Evolutionary conservation across 2,888 invertebrate species (phyloP), one percentile per base, ranked within the genome.

Genomic region (Hybos culiciformis): DNA sequence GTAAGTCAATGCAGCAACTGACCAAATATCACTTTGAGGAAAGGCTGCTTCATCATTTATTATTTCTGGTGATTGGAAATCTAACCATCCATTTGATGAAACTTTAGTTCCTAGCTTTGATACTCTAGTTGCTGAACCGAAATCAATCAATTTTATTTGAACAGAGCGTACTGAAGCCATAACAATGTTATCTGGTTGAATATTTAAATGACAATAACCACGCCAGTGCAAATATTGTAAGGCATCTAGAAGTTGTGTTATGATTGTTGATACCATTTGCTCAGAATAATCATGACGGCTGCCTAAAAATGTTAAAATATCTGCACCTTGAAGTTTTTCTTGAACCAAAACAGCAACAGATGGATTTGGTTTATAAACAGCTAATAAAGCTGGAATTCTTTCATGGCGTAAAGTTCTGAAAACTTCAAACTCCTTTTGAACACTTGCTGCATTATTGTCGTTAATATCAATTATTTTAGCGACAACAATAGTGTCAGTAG

Each of bases 211-310:
- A 53, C 85, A 84, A 52, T 80, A 78, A 3, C 92, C 92, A 55
- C 88, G 75, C 85, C 93, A 93, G 65, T 97, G 96, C 32, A 98
- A 70, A 64, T 93, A 97, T 66, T 94, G 93, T 1, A 96, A 69
- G 1, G 81, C 94, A 57, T 93, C 90, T 44, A 92, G 67, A 1
- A 91, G 69, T 69, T 97, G 96, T 3, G 80, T 75, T 33, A 94
- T 75, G 19, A 93, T 81, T 2, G 78, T 80, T 1, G 90, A 84
- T 1, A 96, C 90, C 65, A 83, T 82, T 65, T 94, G 90, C 64
- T 97, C 97, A 0, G 82, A 79, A 66, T 93, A 97, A 54, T 90
- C 85, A 61, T 92, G 88, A 40, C 83, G 76, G 53, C 83, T 85
- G 1, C 88, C 81, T 43, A 94, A 72, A 62, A 88, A 93, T 0